Evolutionary conservation across 2,113 vertebrate species (phyloP).

Genomic region (Malurus alboscapulatus): DNA sequence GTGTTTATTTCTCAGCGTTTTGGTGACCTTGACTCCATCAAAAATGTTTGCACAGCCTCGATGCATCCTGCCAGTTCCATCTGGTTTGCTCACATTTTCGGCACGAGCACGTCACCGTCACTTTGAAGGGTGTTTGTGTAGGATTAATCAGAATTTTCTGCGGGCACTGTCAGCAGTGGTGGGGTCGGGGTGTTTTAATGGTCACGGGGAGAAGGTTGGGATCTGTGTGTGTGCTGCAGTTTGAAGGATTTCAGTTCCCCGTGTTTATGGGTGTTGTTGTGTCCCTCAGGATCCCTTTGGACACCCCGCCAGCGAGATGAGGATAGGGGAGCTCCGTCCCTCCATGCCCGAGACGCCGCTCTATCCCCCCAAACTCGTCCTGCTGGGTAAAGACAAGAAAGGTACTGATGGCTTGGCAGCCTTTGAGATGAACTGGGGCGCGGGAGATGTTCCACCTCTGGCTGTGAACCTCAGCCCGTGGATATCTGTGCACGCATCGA

Average conservation of each 20-base stretch:
- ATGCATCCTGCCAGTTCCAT: neutral
- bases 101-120: neutral
- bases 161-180: neutral
- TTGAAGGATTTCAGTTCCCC: neutral
- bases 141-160: neutral
- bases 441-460: neutral
- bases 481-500: accelerated
- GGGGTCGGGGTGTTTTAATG: neutral
- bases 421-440: neutral
- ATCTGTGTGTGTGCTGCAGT: neutral
- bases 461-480: neutral
- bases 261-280: slow-evolving; percentile 36
- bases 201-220: neutral
- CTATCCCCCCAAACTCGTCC: slow-evolving; percentile 97
- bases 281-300: slow-evolving; percentile 90
- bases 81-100: neutral
- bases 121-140: neutral
- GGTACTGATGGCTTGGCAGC: slow-evolving; percentile 72
- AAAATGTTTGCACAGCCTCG: neutral
- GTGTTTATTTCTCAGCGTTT: neutral
- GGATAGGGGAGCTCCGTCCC: slow-evolving; percentile 96
- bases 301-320: slow-evolving; percentile 94
- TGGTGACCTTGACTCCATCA: neutral
- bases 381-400: slow-evolving; percentile 98
- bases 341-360: slow-evolving; percentile 94